Conservation (phyloP, 2,797 vertebrate genomes). For the Rhinatrema bivittatum region DNA sequence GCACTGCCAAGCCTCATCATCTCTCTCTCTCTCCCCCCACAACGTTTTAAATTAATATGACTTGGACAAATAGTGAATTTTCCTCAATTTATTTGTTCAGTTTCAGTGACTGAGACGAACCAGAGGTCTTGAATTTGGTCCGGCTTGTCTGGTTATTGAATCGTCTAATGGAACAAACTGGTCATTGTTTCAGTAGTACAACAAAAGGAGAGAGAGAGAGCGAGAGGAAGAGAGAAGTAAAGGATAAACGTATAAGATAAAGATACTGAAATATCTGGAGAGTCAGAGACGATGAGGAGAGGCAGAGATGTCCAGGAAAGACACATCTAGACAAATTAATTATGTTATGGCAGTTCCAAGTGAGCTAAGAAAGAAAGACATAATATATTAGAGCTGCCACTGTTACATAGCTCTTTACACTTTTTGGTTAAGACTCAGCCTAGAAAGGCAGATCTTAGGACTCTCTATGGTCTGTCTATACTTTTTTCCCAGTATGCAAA, state of each 20-base stretch:
- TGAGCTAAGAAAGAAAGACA: too few species aligned
- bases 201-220: conserved; percentile 6
- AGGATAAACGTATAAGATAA: background rate
- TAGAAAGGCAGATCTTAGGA: too few species aligned
- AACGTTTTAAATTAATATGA: conserved; percentile 53
- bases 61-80: conserved; percentile 51
- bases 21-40: conserved; percentile 14
- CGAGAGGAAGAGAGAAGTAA: background rate
- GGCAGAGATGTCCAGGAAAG: background rate
- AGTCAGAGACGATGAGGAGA: background rate
- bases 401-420: too few species aligned
- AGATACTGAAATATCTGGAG: background rate
- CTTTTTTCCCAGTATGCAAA: too few species aligned
- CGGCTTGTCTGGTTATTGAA: conserved; percentile 21
- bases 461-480: too few species aligned
- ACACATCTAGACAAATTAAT: background rate
- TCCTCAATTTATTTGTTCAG: conserved; percentile 38
- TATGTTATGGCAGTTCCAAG: too few species aligned
- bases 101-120: conserved; percentile 27
- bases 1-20: conserved; percentile 31
- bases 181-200: conserved; percentile 2
- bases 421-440: too few species aligned
- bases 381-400: too few species aligned
- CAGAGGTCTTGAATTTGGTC: conserved; percentile 7
- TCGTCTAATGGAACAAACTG: conserved; percentile 27